These are phyloP conservation scores for Plemyria rubiginata DNA, from an alignment of 2,888 invertebrate species.

Conservation along the genomic window DNA sequence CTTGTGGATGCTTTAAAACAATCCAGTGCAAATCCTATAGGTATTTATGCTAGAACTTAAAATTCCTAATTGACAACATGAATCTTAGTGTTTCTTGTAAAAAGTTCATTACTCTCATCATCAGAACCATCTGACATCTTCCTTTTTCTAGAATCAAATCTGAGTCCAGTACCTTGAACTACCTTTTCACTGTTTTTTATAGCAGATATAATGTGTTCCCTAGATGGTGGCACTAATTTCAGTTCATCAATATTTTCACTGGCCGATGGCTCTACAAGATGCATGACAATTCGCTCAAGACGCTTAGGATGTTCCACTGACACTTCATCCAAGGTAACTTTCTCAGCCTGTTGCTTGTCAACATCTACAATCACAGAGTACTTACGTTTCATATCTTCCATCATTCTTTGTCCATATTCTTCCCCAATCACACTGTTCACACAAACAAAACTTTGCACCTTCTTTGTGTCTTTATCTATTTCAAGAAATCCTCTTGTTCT, in stretches of 20 bases:
- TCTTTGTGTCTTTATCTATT: conserved; percentile 90
- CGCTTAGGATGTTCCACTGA: conserved; percentile 89
- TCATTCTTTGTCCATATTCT: conserved; percentile 89
- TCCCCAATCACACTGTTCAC: conserved; percentile 91
- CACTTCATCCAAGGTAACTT: conserved; percentile 60
- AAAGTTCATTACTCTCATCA: conserved; percentile 59
- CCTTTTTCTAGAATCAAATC: conserved; percentile 74
- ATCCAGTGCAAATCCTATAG: background rate
- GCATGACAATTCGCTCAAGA: conserved; percentile 89
- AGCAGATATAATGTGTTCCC: conserved; percentile 77
- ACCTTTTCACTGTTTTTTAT: conserved; percentile 79
- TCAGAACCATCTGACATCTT: conserved; percentile 65
- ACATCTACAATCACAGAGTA: conserved; percentile 89
- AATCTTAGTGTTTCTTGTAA: conserved; percentile 65
- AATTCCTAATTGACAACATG: conserved; percentile 49
- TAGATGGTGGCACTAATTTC: conserved; percentile 74
- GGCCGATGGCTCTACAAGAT: conserved; percentile 80
- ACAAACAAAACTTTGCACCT: conserved; percentile 94
- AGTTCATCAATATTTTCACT: conserved; percentile 68
- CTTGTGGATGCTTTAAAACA: background rate
- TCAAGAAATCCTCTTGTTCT: conserved; percentile 94
- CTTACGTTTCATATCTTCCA: conserved; percentile 91
- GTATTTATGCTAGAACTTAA: conserved; percentile 20
- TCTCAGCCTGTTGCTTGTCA: conserved; percentile 67
- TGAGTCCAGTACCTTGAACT: conserved; percentile 73